Base-by-base conservation (phyloP, 2,113 vertebrate genomes). In the Halcyon senegalensis region DNA sequence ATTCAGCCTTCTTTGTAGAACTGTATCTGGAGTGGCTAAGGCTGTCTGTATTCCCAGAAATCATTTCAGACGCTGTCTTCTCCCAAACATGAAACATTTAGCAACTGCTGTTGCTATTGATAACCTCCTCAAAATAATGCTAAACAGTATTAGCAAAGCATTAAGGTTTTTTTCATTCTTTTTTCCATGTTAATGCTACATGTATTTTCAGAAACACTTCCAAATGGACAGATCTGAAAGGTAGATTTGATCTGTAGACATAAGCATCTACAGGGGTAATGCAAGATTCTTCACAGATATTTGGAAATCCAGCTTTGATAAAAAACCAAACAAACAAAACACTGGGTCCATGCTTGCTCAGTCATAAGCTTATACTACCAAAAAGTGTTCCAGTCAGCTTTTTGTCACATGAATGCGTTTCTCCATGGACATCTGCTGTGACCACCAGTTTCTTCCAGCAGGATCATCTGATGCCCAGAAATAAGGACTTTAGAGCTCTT, bases 321-420 rank as follows among this genome's bases (percentile, higher is more conserved):
- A 59, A 81, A 81, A 55, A 21, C 35, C 35, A 35, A 35, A 7
- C 35, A 35, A 35, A 35, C 35, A 5, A 11, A 43, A 16, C 41
- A 11, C 5, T 43, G 19, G 37, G 35, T 56, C 31, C 27, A 5
- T 46, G 11, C 10, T 70, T 66, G 13, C 33, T 43, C 27, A 55
- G 27, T 31, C 35, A 30, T 31, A 50, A 66, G 37, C 51, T 60
- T 17, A 55, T 66, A 31, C 25, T 85, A 27, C 23, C 41, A 60
- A 56, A 69, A 76, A n/a, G 7, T n/a, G 19, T 60, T 27, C 24
- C 1, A 0, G 28, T 55, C 8, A 17, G 11, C 3, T 0, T 72
- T 76, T 70, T 50, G 10, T 67, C 10, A 60, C 35, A 31, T 6
- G 15, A n/a, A 27, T 16, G 8, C 59, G 9, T 59, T 67, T 76